Percentiles rank a stretch among this genome's conserved stretches.
phyloP scores from a whole-genome alignment of 2,113 vertebrate species.

The Pseudonaja textilis region DNA sequence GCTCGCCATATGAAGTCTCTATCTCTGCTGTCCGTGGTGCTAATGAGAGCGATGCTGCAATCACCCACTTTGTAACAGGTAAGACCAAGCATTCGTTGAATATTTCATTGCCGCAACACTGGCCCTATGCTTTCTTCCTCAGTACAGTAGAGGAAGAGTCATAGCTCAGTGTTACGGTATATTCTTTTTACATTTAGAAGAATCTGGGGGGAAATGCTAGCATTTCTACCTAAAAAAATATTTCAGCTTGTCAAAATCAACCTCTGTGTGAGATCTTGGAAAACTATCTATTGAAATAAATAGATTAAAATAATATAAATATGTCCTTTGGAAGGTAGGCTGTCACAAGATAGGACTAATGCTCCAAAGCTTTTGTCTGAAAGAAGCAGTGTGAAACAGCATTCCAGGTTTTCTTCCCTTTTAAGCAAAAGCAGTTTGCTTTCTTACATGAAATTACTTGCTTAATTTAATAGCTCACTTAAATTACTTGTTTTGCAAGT shows the following conservation, averaged over 20 bases:
- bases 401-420: background rate
- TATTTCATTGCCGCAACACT: background rate
- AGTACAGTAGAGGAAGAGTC: background rate
- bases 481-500: background rate
- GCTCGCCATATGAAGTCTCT: slow-evolving; percentile 82
- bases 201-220: background rate
- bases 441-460: background rate
- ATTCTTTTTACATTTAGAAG: background rate
- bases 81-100: background rate
- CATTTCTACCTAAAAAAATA: background rate
- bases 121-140: background rate
- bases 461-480: background rate
- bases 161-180: background rate
- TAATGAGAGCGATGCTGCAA: slow-evolving; percentile 82
- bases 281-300: background rate
- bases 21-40: slow-evolving; percentile 82
- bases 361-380: background rate
- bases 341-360: background rate
- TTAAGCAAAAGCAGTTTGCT: background rate
- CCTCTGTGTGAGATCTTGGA: background rate
- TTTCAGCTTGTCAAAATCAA: background rate
- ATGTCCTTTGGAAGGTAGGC: background rate
- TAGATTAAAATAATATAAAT: background rate
- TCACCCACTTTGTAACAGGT: slow-evolving; percentile 90
- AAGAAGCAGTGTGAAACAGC: background rate